Conservation (phyloP, 2,797 vertebrate species). For the Halcyon badia region DNA sequence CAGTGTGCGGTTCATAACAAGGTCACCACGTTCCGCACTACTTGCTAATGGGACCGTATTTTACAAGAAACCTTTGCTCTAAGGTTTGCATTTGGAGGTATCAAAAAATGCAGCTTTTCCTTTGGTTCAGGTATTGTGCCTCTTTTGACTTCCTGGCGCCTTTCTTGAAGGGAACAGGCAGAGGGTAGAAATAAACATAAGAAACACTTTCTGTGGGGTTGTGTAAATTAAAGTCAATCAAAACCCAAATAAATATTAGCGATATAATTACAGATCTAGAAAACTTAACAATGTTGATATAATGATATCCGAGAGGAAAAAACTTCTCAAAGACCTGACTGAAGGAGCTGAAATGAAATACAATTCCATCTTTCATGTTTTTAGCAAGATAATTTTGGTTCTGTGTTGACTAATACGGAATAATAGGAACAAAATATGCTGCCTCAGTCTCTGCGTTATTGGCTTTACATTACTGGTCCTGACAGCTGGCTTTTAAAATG, state of each 20-base stretch:
- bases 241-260: conserved; percentile 32
- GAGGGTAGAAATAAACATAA: background rate
- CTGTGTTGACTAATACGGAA: conserved; percentile 54
- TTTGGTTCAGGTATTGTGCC: background rate
- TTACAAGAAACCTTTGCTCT: background rate
- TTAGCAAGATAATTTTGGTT: conserved; percentile 57
- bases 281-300: conserved; percentile 9
- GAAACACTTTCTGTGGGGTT: background rate
- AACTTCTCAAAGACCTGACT: background rate
- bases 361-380: conserved; percentile 45
- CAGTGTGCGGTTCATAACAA: background rate
- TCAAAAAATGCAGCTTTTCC: background rate
- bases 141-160: background rate
- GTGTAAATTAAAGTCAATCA: background rate
- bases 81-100: background rate
- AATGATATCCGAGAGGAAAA: background rate
- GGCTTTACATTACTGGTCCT: conserved; percentile 47
- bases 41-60: background rate
- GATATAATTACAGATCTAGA: background rate
- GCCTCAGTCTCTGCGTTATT: conserved; percentile 50
- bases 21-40: conserved; percentile 9
- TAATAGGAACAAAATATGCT: conserved; percentile 63
- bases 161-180: background rate
- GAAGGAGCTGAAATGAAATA: conserved; percentile 34
- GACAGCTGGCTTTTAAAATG: conserved; percentile 67